Conservation (phyloP, 2,888 invertebrate genomes). For the Griposia aprilina region DNA sequence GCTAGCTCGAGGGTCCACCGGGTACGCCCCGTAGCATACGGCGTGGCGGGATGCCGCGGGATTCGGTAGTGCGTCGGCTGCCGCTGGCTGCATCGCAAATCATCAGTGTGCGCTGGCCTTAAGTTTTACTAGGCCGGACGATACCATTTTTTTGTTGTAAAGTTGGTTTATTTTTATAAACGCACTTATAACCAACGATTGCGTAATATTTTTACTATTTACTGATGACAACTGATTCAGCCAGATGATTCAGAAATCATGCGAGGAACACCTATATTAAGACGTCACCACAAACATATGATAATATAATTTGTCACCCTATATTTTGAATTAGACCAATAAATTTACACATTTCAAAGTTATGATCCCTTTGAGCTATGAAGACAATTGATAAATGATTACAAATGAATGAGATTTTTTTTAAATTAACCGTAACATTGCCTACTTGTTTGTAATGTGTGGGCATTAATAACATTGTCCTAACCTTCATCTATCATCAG, state of each 20-base stretch:
- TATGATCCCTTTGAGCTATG: constrained; percentile 46
- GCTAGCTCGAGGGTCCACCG: too few relatives aligned
- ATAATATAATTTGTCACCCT: constrained; percentile 32
- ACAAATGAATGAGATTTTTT: constrained; percentile 58
- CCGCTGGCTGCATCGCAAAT: too few relatives aligned
- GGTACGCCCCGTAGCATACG: too few relatives aligned
- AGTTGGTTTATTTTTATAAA: neutral
- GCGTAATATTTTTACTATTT: neutral
- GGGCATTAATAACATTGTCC: constrained; percentile 37
- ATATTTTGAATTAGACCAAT: constrained; percentile 38
- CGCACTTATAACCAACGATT: neutral
- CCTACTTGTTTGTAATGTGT: constrained; percentile 24
- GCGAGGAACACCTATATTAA: neutral
- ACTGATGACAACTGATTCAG: neutral
- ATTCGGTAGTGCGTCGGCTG: too few relatives aligned
- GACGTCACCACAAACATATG: constrained; percentile 32
- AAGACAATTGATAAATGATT: constrained; percentile 53
- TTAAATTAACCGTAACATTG: constrained; percentile 53
- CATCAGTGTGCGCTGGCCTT: too few relatives aligned
- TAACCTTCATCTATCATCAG: constrained; percentile 45
- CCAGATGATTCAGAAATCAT: constrained; percentile 15
- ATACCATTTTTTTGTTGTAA: neutral
- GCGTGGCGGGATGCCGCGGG: too few relatives aligned
- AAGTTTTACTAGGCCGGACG: too few relatives aligned
- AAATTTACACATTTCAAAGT: constrained; percentile 34